Conservation (phyloP, 2,888 invertebrate species). For the Pyralis farinalis region DNA sequence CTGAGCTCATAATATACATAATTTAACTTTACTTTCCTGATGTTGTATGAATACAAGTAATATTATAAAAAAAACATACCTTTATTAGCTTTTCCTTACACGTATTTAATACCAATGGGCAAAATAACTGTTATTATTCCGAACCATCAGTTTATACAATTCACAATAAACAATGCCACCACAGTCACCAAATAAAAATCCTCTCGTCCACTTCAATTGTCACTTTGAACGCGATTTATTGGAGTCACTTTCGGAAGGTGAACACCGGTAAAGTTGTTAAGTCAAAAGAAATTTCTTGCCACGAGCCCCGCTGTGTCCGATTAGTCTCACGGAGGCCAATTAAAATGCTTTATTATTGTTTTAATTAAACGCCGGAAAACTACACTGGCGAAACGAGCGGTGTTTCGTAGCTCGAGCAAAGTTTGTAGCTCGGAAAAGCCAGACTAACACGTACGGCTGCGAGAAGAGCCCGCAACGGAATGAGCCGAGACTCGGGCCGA, state of each 20-base stretch:
- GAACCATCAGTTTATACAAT: slow-evolving; percentile 31
- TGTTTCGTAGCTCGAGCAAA: slow-evolving; percentile 59
- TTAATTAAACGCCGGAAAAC: slow-evolving; percentile 26
- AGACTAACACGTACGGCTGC: slow-evolving; percentile 36
- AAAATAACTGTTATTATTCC: slow-evolving; percentile 25
- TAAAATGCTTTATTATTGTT: slow-evolving; percentile 32
- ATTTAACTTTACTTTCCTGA: too few species aligned
- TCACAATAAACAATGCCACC: slow-evolving; percentile 51
- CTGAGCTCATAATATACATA: too few species aligned
- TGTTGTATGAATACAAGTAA: too few species aligned
- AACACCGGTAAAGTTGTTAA: slow-evolving; percentile 17
- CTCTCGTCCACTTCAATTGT: slow-evolving; percentile 54
- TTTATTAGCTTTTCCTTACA: slow-evolving; percentile 18
- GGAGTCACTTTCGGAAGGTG: slow-evolving; percentile 14
- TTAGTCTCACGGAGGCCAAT: slow-evolving; percentile 21
- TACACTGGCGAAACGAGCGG: slow-evolving; percentile 23
- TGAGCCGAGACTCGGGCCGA: slow-evolving; percentile 37
- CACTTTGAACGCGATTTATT: slow-evolving; percentile 45
- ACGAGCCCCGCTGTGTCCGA: slow-evolving; percentile 12
- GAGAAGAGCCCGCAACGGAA: slow-evolving; percentile 54
- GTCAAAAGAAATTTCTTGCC: slow-evolving; percentile 19
- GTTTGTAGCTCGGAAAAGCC: slow-evolving; percentile 44
- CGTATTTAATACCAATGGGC: slow-evolving; percentile 19
- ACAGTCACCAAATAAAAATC: slow-evolving; percentile 49
- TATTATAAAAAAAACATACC: slow-evolving; percentile 18